Conservation (phyloP, 2,797 vertebrate species). For the Ibycter americanus region DNA sequence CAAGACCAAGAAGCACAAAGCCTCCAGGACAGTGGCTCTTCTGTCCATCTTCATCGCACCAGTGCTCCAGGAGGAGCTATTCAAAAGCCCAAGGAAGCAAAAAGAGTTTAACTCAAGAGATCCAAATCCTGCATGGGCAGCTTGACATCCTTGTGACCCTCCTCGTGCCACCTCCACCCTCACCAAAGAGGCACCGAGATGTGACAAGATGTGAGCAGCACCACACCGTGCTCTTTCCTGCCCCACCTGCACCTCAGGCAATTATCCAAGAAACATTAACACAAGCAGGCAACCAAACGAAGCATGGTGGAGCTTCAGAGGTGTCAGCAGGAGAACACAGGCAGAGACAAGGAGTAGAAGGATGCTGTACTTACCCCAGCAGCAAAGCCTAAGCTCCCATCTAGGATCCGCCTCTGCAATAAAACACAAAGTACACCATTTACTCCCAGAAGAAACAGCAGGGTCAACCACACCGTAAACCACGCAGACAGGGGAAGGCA, state of each 20-base stretch:
- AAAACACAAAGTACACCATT: background rate
- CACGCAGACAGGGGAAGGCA: rapidly evolving
- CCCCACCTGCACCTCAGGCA: background rate
- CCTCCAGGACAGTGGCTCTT: background rate
- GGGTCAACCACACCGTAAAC: background rate
- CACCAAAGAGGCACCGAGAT: too few species aligned
- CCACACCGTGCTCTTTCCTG: background rate
- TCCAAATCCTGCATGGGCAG: background rate
- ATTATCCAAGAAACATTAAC: background rate
- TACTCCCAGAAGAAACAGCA: background rate
- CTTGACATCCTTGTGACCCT: rapidly evolving
- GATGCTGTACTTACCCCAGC: conserved; percentile 85
- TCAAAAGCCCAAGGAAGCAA: rapidly evolving
- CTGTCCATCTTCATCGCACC: background rate
- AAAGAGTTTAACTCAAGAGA: background rate
- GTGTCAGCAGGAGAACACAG: background rate
- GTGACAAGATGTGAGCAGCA: rapidly evolving
- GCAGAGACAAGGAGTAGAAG: background rate
- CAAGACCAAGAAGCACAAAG: background rate
- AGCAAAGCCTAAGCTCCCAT: conserved; percentile 95
- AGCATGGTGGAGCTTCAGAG: background rate
- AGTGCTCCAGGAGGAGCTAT: rapidly evolving
- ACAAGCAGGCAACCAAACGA: rapidly evolving
- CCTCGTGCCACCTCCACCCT: background rate
- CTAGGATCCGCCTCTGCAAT: conserved; percentile 88